Percentiles rank a stretch among this genome's conserved stretches.
Evolutionary conservation across 2,797 vertebrate genomes (phyloP).

Genomic region (Poecilia velifera): DNA sequence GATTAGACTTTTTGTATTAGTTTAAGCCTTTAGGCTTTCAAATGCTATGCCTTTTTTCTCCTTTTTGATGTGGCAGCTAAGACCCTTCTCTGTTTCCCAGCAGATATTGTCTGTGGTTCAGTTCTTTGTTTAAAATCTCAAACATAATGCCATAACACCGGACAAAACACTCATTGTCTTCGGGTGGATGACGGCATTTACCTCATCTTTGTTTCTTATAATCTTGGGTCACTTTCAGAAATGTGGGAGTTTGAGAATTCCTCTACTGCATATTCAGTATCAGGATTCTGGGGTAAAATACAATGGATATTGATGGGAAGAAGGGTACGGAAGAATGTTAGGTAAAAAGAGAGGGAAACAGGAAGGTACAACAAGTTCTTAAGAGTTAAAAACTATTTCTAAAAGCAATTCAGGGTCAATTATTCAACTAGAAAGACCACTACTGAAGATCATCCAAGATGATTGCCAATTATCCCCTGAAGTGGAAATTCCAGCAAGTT

Average conservation of each 20-base stretch:
- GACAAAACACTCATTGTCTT: conserved; percentile 68
- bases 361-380: neutral
- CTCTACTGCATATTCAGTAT: conserved; percentile 4
- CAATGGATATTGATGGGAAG: conserved; percentile 13
- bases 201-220: conserved; percentile 65
- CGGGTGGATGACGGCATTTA: conserved; percentile 70
- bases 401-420: neutral
- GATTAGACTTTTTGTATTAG: conserved; percentile 99
- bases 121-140: conserved; percentile 67
- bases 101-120: conserved; percentile 71
- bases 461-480: neutral
- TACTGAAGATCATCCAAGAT: neutral
- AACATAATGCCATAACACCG: conserved; percentile 61
- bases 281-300: conserved; percentile 7
- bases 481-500: neutral
- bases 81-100: conserved; percentile 66
- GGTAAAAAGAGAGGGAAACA: neutral
- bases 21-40: conserved; percentile 92
- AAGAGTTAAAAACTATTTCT: neutral
- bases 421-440: neutral
- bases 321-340: neutral
- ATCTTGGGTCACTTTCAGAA: conserved; percentile 66
- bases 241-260: conserved; percentile 34
- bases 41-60: conserved; percentile 70
- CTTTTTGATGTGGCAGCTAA: conserved; percentile 74